These are phyloP conservation scores for Himalopsyche tibetana DNA, from an alignment of 2,888 invertebrate species.

Conservation along the genomic window DNA sequence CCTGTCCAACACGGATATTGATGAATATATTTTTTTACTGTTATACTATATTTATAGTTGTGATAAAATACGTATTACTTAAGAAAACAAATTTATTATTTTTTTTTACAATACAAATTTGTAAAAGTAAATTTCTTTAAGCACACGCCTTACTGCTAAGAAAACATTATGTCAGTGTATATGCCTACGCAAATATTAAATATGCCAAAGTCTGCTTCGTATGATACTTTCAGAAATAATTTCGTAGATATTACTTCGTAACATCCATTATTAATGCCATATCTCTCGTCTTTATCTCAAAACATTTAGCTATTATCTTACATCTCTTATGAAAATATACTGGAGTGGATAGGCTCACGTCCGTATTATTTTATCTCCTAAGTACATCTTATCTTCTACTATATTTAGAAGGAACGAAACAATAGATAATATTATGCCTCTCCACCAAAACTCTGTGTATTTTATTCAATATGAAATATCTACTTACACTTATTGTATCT, in stretches of 20 bases:
- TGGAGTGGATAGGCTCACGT: conserved; percentile 30
- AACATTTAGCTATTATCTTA: conserved; percentile 40
- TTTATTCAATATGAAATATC: too few species aligned
- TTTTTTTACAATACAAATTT: too few species aligned
- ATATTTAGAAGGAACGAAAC: not conserved
- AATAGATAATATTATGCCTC: conserved; percentile 5
- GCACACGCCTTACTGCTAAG: too few species aligned
- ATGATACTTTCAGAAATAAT: conserved; percentile 11
- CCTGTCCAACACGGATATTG: too few species aligned
- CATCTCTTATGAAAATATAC: conserved; percentile 41
- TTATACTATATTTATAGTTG: too few species aligned
- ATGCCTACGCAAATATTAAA: not conserved
- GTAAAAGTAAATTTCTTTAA: too few species aligned
- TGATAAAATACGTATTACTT: too few species aligned
- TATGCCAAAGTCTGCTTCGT: not conserved
- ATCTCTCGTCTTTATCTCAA: conserved; percentile 36
- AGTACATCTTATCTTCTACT: conserved; percentile 4
- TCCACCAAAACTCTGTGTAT: not conserved
- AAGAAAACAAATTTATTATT: too few species aligned
- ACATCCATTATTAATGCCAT: conserved; percentile 38
- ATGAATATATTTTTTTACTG: too few species aligned
- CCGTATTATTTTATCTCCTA: not conserved
- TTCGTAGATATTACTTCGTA: not conserved
- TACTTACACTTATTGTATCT: too few species aligned
- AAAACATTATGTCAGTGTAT: not conserved